Conservation (phyloP, 2,888 invertebrate species). For the Cordilura impudica region DNA sequence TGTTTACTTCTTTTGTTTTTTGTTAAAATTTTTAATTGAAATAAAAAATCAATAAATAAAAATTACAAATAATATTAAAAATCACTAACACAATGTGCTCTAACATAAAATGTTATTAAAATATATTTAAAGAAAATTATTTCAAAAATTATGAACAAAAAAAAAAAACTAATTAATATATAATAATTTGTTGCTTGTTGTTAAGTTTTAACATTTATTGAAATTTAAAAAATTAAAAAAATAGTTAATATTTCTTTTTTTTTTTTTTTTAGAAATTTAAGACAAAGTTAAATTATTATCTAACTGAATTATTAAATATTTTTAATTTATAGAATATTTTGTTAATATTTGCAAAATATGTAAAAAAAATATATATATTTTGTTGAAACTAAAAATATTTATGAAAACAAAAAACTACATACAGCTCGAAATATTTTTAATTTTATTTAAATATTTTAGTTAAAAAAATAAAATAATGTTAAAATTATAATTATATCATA, state of each 20-base stretch:
- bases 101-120: slow-evolving; percentile 56
- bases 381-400: no score
- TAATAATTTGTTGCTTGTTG: slow-evolving; percentile 66
- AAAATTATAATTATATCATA: not conserved
- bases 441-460: slow-evolving; percentile 51
- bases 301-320: slow-evolving; percentile 18
- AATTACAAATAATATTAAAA: not conserved
- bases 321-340: slow-evolving; percentile 26
- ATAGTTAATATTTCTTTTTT: slow-evolving; percentile 39
- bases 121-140: slow-evolving; percentile 4
- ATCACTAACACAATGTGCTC: slow-evolving; percentile 46
- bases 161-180: slow-evolving; percentile 28
- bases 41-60: slow-evolving; percentile 1
- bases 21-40: slow-evolving; percentile 15
- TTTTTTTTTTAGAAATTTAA: slow-evolving; percentile 27
- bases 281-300: slow-evolving; percentile 25
- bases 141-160: not conserved
- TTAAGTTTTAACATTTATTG: slow-evolving; percentile 63
- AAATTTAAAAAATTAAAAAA: slow-evolving; percentile 10
- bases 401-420: no score
- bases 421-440: slow-evolving; percentile 46
- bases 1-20: slow-evolving; percentile 10
- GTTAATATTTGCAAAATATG: slow-evolving; percentile 5
- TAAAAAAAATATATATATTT: slow-evolving; percentile 9
- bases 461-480: slow-evolving; percentile 52